These are phyloP conservation scores for Paragorgia papillata DNA, from an alignment of 92 coral and sea anemone genomes.

Conservation along the genomic window DNA sequence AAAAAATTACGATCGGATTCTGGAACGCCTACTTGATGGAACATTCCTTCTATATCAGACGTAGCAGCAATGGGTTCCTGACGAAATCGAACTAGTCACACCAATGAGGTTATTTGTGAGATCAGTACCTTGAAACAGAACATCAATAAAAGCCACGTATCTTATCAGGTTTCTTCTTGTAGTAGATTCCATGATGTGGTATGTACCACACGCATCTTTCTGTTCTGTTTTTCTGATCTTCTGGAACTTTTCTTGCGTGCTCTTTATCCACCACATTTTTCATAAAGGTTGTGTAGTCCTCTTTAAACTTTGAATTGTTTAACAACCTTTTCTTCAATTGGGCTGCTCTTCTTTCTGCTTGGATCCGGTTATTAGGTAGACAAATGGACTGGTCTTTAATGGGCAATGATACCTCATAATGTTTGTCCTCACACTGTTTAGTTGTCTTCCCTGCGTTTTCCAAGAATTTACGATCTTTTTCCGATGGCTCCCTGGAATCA, in stretches of 20 bases:
- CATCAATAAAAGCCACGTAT: slow-evolving; percentile 39
- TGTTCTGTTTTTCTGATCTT: slow-evolving; percentile 14
- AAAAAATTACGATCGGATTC: slow-evolving; percentile 50
- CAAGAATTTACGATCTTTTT: slow-evolving; percentile 46
- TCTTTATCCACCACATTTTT: slow-evolving; percentile 47
- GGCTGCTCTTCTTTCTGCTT: slow-evolving; percentile 50
- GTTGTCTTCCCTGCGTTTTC: slow-evolving; percentile 42
- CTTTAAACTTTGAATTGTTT: slow-evolving; percentile 21
- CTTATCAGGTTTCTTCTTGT: slow-evolving; percentile 41
- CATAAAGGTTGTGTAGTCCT: slow-evolving; percentile 47
- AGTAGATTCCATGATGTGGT: slow-evolving; percentile 58
- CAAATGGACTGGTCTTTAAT: slow-evolving; percentile 32
- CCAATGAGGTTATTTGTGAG: slow-evolving; percentile 59
- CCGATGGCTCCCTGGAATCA: slow-evolving; percentile 10
- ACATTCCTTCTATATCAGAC: slow-evolving; percentile 58
- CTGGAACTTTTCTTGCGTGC: slow-evolving; percentile 51
- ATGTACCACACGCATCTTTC: slow-evolving; percentile 59
- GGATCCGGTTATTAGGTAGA: slow-evolving; percentile 44
- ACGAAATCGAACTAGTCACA: slow-evolving; percentile 47
- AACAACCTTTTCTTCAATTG: slow-evolving; percentile 36
- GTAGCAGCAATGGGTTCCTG: slow-evolving; percentile 53
- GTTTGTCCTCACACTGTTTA: slow-evolving; percentile 42
- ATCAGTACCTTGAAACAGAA: slow-evolving; percentile 57
- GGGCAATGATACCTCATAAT: slow-evolving; percentile 51
- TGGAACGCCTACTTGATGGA: slow-evolving; percentile 51